A percentile compares a stretch with the other conserved stretches of the same genome.
Evolutionary conservation across 2,113 vertebrate species (phyloP).

Genomic region (Sylvilagus bachmani): DNA sequence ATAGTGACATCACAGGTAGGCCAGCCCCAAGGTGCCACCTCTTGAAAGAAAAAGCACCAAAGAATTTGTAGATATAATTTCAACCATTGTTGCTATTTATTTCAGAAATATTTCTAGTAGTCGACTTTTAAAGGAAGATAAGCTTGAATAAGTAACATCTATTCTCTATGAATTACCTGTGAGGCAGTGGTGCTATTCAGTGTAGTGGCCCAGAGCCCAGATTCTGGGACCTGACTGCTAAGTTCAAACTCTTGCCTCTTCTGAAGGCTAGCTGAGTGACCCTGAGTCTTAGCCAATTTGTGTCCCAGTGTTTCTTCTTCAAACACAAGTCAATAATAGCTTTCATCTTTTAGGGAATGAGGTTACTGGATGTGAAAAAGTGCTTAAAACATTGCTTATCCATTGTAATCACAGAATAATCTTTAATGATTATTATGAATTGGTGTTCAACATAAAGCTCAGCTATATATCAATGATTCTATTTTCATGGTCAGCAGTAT

Average conservation of each 20-base stretch:
- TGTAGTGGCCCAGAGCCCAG: neutral
- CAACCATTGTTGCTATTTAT: neutral
- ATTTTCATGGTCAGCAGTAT: neutral
- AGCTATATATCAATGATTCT: neutral
- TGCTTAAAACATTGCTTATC: neutral
- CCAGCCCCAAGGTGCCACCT: neutral
- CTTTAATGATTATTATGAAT: neutral
- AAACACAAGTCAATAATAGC: neutral
- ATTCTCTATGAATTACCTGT: neutral
- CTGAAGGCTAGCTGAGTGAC: neutral
- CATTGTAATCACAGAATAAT: neutral
- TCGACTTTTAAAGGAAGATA: neutral
- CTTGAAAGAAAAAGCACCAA: neutral
- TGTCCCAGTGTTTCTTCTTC: neutral
- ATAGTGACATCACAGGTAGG: too few species aligned
- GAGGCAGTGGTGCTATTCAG: neutral
- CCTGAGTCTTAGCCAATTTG: neutral
- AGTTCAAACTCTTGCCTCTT: neutral
- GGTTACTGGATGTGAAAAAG: neutral
- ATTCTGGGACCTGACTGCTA: neutral
- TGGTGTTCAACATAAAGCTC: neutral
- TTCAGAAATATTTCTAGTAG: neutral
- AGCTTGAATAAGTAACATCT: neutral
- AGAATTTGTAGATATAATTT: neutral
- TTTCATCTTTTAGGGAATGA: neutral